These are phyloP conservation scores for Osmerus eperlanus DNA, from an alignment of 2,113 vertebrate genomes.

Conservation along the genomic window DNA sequence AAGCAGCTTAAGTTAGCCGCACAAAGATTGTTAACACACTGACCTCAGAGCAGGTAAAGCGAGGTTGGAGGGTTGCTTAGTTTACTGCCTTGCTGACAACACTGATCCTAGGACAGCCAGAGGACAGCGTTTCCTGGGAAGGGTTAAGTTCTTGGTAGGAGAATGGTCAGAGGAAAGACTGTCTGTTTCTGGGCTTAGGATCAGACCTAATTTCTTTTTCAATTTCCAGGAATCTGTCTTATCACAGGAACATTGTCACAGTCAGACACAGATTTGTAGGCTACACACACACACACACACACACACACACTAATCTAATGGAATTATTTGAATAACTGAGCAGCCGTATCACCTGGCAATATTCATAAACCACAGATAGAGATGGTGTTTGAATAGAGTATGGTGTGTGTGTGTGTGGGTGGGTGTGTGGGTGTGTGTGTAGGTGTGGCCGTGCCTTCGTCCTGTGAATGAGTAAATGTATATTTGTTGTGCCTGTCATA, in stretches of 20 bases:
- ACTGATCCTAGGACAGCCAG: neutral
- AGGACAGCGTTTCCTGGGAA: neutral
- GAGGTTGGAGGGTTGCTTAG: slow-evolving; percentile 14
- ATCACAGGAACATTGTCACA: too few species aligned
- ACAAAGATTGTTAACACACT: neutral
- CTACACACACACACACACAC: slow-evolving; percentile 1
- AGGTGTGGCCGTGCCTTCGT: neutral
- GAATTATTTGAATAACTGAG: slow-evolving; percentile 1
- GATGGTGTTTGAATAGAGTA: neutral
- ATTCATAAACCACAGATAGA: neutral
- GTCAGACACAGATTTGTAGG: neutral
- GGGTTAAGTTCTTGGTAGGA: too few species aligned
- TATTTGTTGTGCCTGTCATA: too few species aligned
- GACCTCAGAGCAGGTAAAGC: neutral
- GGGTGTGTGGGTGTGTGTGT: neutral
- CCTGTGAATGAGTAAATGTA: too few species aligned
- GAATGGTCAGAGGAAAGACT: too few species aligned
- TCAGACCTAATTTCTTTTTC: too few species aligned
- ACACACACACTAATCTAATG: neutral
- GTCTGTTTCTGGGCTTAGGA: too few species aligned
- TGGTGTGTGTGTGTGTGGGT: neutral
- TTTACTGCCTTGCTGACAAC: neutral
- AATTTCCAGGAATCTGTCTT: too few species aligned
- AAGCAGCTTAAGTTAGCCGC: neutral
- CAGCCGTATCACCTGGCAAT: neutral